A percentile compares a stretch with the other conserved stretches of the same genome.
phyloP scores from a whole-genome alignment of 2,797 vertebrate genomes.

The Scolopax rusticola region DNA sequence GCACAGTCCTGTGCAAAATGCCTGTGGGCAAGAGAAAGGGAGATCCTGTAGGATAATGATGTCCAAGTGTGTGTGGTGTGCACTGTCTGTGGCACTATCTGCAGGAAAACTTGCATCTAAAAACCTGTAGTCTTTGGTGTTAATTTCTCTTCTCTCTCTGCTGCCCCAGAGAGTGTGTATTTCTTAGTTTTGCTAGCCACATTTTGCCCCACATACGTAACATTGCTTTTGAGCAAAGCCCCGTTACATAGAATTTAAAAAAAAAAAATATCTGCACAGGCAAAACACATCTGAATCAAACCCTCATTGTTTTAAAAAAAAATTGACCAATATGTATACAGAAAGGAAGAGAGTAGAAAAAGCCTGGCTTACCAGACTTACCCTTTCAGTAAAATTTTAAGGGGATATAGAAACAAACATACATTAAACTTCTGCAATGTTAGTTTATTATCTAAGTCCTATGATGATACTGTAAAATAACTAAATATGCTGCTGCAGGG shows the following conservation, averaged over 20 bases:
- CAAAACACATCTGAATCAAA: neutral
- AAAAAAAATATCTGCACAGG: neutral
- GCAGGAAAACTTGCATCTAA: neutral
- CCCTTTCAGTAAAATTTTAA: neutral
- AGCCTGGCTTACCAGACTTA: neutral
- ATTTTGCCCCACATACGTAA: neutral
- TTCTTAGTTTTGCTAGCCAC: neutral
- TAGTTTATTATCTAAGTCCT: neutral
- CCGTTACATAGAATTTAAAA: neutral
- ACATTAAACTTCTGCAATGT: neutral
- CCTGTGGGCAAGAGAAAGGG: neutral
- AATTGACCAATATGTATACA: neutral
- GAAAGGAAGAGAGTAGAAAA: neutral
- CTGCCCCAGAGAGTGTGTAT: neutral
- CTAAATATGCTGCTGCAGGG: neutral
- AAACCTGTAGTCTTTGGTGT: neutral
- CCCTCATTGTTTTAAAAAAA: neutral
- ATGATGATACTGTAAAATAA: neutral
- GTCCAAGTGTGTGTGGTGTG: neutral
- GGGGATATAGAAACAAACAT: neutral
- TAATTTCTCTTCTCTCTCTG: neutral
- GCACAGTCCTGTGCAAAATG: neutral
- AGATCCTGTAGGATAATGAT: neutral
- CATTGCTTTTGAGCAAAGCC: neutral
- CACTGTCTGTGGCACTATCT: fast-evolving